Evolutionary conservation across 2,113 vertebrate species (phyloP), one percentile per base, ranked within the genome.

Genomic region (Ia io): DNA sequence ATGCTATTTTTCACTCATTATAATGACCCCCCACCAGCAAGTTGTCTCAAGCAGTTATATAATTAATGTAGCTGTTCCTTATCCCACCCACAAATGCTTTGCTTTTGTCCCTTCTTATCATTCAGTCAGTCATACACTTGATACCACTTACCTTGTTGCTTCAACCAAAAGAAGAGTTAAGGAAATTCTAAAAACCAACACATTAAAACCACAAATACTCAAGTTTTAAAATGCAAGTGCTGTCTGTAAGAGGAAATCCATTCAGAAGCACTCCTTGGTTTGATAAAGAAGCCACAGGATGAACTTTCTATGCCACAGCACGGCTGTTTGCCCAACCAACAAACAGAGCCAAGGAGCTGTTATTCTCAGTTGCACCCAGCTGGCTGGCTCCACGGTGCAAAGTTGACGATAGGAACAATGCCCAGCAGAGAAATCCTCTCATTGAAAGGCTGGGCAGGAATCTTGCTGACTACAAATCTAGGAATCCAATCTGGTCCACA

Each of bases 121-220:
- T 76, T 79, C 90, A 96, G 89, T 93, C 96, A 96, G 59, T 94
- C 82, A 95, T 65, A 90, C 30, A 93, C 67, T 95, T 37, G 5
- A 76, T 42, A 96, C 30, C 94, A 98, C 98, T 98, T 98, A 98
- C 98, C 98, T 98, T 97, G 90, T 40, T 95, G 96, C 96, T 98
- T 96, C 77, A 97, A 98, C 95, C 94, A 97, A 97, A 98, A 97
- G 32, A 97, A 98, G 95, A 7, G 53, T 96, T 98, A 98, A 97
- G 59, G 32, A 97, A 98, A 93, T 17, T 1, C 49, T 71, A 86
- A 77, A 76, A 88, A 51, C 32, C 25, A 56, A 44, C 40, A 16
- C 49, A 94, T 49, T 88, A 96, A 96, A 96, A 84, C 94, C 94
- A 97, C 51, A 88, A 97, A 98, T 95, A 97, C 88, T 97, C 95